Evolutionary conservation across 1,140 invertebrate species (phyloP).

Genomic region (Leptestheria dahalacensis): DNA sequence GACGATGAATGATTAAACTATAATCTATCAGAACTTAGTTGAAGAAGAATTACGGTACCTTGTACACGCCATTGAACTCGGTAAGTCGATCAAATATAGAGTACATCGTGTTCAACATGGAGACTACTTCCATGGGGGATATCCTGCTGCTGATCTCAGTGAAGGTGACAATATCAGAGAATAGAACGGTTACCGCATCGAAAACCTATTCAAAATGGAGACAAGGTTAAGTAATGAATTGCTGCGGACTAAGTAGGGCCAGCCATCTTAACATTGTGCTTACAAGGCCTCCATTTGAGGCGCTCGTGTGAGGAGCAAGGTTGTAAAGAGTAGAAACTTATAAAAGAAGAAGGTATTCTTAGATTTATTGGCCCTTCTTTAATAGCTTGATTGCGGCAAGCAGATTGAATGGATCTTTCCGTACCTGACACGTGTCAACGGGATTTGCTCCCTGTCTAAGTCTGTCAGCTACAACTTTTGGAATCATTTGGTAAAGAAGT

Average conservation of each 20-base stretch:
- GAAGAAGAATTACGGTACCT: conserved; percentile 41
- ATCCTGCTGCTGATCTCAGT: conserved; percentile 90
- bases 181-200: conserved; percentile 83
- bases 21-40: too few species aligned
- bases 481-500: conserved; percentile 95
- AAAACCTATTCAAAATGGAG: too few species aligned
- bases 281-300: too few species aligned
- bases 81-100: conserved; percentile 82
- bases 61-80: conserved; percentile 82
- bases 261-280: too few species aligned
- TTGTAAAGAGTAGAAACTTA: too few species aligned
- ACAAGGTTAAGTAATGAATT: too few species aligned
- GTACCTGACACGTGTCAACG: conserved; percentile 87
- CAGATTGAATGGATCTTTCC: background rate
- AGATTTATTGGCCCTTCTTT: too few species aligned
- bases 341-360: too few species aligned
- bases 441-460: conserved; percentile 80
- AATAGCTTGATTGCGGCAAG: too few species aligned
- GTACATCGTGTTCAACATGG: conserved; percentile 82
- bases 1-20: conserved; percentile 14
- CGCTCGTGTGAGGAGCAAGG: too few species aligned
- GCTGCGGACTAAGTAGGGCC: too few species aligned
- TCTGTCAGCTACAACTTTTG: conserved; percentile 86
- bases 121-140: conserved; percentile 89
- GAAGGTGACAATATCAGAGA: conserved; percentile 93